phyloP scores from a whole-genome alignment of 2,888 invertebrate genomes.

The Lepidocyrtinus sp. region DNA sequence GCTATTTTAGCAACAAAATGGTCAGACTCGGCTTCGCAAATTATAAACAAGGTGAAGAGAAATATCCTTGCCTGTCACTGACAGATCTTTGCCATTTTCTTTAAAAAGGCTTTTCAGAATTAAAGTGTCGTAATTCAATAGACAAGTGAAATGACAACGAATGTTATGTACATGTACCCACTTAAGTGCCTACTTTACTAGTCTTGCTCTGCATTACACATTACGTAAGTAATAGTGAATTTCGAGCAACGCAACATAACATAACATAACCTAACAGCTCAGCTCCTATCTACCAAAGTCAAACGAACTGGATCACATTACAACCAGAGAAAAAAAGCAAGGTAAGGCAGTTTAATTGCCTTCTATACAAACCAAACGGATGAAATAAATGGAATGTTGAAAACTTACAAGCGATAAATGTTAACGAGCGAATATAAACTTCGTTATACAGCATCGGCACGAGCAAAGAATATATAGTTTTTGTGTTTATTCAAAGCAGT shows the following conservation, averaged over 20 bases:
- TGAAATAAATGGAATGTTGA: conserved; percentile 21
- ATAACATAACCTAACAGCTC: no score
- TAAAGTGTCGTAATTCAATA: conserved; percentile 1
- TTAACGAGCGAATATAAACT: conserved; percentile 22
- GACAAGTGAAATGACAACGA: conserved; percentile 19
- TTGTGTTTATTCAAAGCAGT: not conserved
- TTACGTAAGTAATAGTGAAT: no score
- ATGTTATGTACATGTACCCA: conserved; percentile 1
- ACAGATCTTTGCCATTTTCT: conserved; percentile 21
- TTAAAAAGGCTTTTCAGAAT: conserved; percentile 10
- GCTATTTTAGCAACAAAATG: no score
- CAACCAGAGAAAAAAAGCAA: conserved; percentile 15
- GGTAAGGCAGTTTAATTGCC: conserved; percentile 38
- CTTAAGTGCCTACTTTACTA: no score
- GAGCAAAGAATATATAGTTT: not conserved
- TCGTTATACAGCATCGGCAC: not conserved
- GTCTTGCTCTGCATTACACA: no score
- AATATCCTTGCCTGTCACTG: conserved; percentile 47
- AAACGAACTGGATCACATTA: conserved; percentile 40
- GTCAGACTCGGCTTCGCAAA: no score
- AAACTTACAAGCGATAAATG: conserved; percentile 26
- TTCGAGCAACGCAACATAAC: conserved; percentile 19
- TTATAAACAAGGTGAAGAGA: conserved; percentile 46
- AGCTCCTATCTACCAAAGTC: conserved; percentile 10
- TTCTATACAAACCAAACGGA: conserved; percentile 21